Base-by-base conservation (phyloP, 2,113 vertebrate species). In the Caranx ignobilis region DNA sequence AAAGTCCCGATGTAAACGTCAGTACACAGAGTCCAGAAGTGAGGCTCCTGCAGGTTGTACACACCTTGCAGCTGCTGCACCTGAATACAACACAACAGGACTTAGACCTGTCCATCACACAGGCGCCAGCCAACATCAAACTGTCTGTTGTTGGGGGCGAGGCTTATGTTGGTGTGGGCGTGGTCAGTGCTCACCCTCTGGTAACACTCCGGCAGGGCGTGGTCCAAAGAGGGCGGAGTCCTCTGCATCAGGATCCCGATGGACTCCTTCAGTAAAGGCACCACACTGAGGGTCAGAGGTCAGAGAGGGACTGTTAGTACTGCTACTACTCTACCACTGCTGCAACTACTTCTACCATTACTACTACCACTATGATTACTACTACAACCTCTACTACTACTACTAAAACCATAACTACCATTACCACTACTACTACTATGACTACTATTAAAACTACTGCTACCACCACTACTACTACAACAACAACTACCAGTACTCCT, bases 171-270 rank as follows among this genome's bases (percentile, higher is more conserved):
- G 0, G 10, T 1, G 34, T 2, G 57, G 66, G 32, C 6, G 61
- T 4, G 66, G 64, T 2, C 18, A 41, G 67, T 6, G 93, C 95
- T 96, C 91, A 99, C 98, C 96, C 97, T 95, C 92, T 99, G 98
- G 91, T 99, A 99, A 91, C 98, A 99, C 85, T 97, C 96, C 39
- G 98, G 98, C 72, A 99, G 94, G 18, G 77, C 47, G 0, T 94
- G 90, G 93, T 99, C 98, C 87, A 99, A 91, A 0, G 94, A 78
- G 0, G 96, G 96, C 48, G 98, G 98, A 11, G 97, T 99, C 68
- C 98, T 94, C 92, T 99, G 98, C 98, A 99, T 99, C 91, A 99
- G 88, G 92, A 99, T 98, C 57, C 97, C 97, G 69, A 99, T 96
- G 68, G 97, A 99, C 74, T 99, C 96, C 90, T 81, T 96, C 85